Base-by-base conservation (phyloP, 2,888 invertebrate species). In the Drosophila maculinotata region DNA sequence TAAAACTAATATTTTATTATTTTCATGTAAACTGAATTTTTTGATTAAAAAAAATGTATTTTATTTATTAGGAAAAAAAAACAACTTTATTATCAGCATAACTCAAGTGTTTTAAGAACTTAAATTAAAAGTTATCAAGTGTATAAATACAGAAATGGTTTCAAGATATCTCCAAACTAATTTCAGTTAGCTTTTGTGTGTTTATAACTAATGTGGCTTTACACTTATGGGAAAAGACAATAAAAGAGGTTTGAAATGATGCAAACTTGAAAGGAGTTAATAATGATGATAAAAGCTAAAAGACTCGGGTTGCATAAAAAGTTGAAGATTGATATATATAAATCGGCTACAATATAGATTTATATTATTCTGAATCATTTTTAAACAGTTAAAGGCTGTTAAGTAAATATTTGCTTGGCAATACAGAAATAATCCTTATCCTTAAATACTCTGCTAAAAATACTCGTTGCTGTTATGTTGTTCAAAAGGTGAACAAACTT, bases 401-500 rank as follows among this genome's bases (percentile, higher is more conserved):
- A n/a, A n/a, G n/a, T n/a, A n/a, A n/a, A n/a, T n/a, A n/a, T n/a
- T n/a, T n/a, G n/a, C n/a, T n/a, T n/a, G n/a, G n/a, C n/a, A n/a
- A n/a, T n/a, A n/a, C n/a, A n/a, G n/a, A n/a, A n/a, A n/a, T n/a
- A n/a, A n/a, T n/a, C n/a, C n/a, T n/a, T n/a, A n/a, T n/a, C n/a
- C n/a, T n/a, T n/a, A n/a, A n/a, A n/a, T n/a, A n/a, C n/a, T n/a
- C n/a, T n/a, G n/a, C n/a, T n/a, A n/a, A n/a, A n/a, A n/a, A n/a
- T n/a, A n/a, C 33, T 15, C 31, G 3, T 33, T 33, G 12, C 15
- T 25, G 41, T 12, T 9, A 36, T 15, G 14, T n/a, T 8, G 52
- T 25, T 44, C 6, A 1, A 63, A 31, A 36, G n/a, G 41, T 41
- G 15, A 41, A 52, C 15, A n/a, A 36, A 25, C 30, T n/a, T 15